Percentiles rank a stretch among this genome's conserved stretches.
Conservation (phyloP, 2,797 vertebrate genomes). For the Sparidentex hasta region DNA sequence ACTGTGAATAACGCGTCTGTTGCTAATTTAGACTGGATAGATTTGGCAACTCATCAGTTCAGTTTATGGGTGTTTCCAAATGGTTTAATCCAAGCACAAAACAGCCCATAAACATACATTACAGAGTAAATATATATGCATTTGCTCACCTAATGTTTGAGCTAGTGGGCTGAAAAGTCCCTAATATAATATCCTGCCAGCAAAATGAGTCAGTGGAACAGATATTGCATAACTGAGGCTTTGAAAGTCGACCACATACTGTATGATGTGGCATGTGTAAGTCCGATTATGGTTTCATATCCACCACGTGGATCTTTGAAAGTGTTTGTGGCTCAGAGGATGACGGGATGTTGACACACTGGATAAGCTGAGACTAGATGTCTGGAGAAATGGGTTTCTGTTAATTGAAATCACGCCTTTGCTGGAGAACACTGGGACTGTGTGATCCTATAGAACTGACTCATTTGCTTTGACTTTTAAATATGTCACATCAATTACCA, state of each 20-base stretch:
- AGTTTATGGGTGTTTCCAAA: slow-evolving; percentile 36
- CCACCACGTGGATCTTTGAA: slow-evolving; percentile 20
- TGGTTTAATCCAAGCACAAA: slow-evolving; percentile 31
- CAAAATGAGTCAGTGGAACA: slow-evolving; percentile 69
- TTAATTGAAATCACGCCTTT: slow-evolving; percentile 18
- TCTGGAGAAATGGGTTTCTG: slow-evolving; percentile 31
- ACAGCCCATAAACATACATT: slow-evolving; percentile 52
- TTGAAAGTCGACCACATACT: slow-evolving; percentile 43
- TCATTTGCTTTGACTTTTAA: neutral
- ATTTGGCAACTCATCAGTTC: slow-evolving; percentile 29
- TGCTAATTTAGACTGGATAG: slow-evolving; percentile 23
- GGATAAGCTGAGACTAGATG: slow-evolving; percentile 17
- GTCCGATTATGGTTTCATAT: slow-evolving; percentile 53
- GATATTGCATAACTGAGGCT: slow-evolving; percentile 61
- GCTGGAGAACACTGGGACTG: neutral
- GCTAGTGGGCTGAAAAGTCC: slow-evolving; percentile 59
- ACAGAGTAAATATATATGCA: slow-evolving; percentile 39
- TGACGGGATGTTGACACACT: slow-evolving; percentile 15
- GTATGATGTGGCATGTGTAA: slow-evolving; percentile 57
- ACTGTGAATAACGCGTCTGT: slow-evolving; percentile 32
- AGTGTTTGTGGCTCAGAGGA: slow-evolving; percentile 1
- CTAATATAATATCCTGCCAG: slow-evolving; percentile 69
- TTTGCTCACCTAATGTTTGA: slow-evolving; percentile 52
- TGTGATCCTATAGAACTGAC: neutral
- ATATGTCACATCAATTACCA: neutral